A percentile compares a stretch with the other conserved stretches of the same genome.
These are phyloP conservation scores for Anoplolepis gracilipes DNA, from an alignment of 1,140 invertebrate genomes.

Conservation along the genomic window DNA sequence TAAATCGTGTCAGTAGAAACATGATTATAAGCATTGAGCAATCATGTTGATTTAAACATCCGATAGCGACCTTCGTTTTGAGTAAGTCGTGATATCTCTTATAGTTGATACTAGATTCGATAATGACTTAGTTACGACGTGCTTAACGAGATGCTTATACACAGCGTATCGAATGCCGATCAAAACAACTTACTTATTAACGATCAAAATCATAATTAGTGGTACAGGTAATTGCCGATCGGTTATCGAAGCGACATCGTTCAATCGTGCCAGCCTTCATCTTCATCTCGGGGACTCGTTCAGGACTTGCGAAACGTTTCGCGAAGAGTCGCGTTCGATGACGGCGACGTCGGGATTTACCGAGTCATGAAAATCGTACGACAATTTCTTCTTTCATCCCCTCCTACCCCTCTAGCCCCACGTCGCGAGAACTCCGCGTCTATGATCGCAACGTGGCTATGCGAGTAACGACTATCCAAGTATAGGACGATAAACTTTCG, in stretches of 20 bases:
- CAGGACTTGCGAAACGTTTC: constrained; percentile 40
- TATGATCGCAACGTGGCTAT: constrained; percentile 26
- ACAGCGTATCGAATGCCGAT: background rate
- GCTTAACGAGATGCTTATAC: constrained; percentile 6
- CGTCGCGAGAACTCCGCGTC: constrained; percentile 14
- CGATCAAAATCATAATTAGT: constrained; percentile 57
- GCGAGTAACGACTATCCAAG: constrained; percentile 43
- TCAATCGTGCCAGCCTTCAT: constrained; percentile 13
- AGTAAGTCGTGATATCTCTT: constrained; percentile 34
- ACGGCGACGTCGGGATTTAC: background rate
- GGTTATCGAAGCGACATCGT: constrained; percentile 45
- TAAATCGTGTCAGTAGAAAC: background rate
- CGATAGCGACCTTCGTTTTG: constrained; percentile 33
- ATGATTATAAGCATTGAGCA: constrained; percentile 1
- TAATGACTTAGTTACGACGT: constrained; percentile 1
- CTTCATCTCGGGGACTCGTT: constrained; percentile 34
- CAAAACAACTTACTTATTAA: constrained; percentile 42
- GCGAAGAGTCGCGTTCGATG: background rate
- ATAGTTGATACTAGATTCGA: constrained; percentile 12
- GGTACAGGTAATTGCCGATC: constrained; percentile 29
- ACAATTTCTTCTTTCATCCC: constrained; percentile 18
- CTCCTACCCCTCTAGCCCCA: too few species aligned
- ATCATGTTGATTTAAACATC: background rate
- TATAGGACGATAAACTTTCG: constrained; percentile 75
- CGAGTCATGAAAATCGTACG: constrained; percentile 56